Conservation (phyloP, 2,113 vertebrate genomes). For the Labeo rohita region DNA sequence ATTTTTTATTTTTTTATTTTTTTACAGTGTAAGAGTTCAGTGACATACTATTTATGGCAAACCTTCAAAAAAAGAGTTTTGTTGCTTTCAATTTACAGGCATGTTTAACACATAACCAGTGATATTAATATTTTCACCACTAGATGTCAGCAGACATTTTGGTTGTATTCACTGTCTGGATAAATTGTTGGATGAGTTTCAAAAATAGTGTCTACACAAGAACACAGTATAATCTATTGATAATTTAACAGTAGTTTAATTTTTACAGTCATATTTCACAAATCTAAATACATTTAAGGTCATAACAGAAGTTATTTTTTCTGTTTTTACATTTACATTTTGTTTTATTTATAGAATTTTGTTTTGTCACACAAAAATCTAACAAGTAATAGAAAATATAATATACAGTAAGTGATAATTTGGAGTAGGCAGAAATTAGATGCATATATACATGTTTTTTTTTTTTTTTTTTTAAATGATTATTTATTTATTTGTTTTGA, state of each 20-base stretch:
- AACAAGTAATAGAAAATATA: no score
- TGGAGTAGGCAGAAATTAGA: not conserved
- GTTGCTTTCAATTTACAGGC: not conserved
- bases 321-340: no score
- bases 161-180: not conserved
- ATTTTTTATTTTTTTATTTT: no score
- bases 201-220: not conserved
- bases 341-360: no score
- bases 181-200: not conserved
- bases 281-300: no score
- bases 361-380: no score
- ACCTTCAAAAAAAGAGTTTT: not conserved
- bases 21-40: not conserved
- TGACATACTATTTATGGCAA: not conserved
- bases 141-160: constrained; percentile 31
- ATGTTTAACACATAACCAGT: not conserved
- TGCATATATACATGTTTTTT: not conserved
- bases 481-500: no score
- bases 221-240: not conserved
- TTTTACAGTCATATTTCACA: no score
- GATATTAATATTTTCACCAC: not conserved
- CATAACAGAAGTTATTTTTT: no score
- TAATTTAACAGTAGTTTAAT: not conserved
- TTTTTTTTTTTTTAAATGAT: no score
- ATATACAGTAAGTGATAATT: no score